phyloP scores from a whole-genome alignment of 2,113 vertebrate species.

The Scalopus aquaticus region DNA sequence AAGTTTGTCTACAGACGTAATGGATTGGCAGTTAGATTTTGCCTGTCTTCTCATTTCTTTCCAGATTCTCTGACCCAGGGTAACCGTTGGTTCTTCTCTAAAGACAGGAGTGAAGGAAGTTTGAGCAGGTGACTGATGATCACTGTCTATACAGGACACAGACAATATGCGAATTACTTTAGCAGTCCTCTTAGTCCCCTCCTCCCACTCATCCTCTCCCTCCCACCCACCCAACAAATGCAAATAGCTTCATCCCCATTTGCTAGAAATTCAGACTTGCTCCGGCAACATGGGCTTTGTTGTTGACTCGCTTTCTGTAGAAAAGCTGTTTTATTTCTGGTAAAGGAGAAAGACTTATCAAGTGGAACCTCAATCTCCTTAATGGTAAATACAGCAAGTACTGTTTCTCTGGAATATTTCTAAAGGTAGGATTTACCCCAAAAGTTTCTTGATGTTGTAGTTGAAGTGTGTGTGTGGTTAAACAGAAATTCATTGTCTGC shows the following conservation, averaged over 20 bases:
- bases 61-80: conserved; percentile 86
- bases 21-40: conserved; percentile 82
- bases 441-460: conserved; percentile 65
- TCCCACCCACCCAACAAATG: conserved; percentile 80
- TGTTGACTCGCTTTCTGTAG: conserved; percentile 79
- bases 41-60: conserved; percentile 86
- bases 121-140: conserved; percentile 92
- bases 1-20: conserved; percentile 79
- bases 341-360: conserved; percentile 77
- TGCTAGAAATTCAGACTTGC: conserved; percentile 82
- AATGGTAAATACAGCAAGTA: conserved; percentile 71
- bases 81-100: conserved; percentile 87
- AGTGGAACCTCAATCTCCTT: conserved; percentile 71
- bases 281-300: conserved; percentile 86
- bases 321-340: conserved; percentile 75
- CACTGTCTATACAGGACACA: conserved; percentile 84
- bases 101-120: conserved; percentile 84
- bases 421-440: conserved; percentile 82
- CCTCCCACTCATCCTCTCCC: conserved; percentile 12
- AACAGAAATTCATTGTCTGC: conserved; percentile 73
- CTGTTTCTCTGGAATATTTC: conserved; percentile 70
- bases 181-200: conserved; percentile 79
- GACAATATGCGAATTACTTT: conserved; percentile 88
- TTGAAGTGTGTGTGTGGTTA: conserved; percentile 61
- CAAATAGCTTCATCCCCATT: conserved; percentile 87